These are phyloP conservation scores for Phrynocephalus vlangalii DNA, from an alignment of 2,797 vertebrate species.

Conservation along the genomic window DNA sequence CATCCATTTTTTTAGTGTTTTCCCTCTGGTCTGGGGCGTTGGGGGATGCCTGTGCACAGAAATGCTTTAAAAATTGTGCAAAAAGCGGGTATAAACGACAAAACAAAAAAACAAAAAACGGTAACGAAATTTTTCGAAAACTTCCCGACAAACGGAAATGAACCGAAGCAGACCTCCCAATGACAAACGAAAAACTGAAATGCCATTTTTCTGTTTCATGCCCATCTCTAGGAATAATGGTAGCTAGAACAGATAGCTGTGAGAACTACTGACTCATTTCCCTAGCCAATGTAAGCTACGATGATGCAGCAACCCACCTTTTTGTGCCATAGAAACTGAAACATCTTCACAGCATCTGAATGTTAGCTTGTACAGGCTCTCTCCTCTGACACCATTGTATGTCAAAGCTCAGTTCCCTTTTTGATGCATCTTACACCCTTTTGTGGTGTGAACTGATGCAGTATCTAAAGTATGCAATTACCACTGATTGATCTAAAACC, in stretches of 20 bases:
- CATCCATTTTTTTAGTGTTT: too few relatives aligned
- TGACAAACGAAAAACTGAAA: too few relatives aligned
- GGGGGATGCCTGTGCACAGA: too few relatives aligned
- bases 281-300: background rate
- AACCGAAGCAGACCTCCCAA: too few relatives aligned
- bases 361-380: background rate
- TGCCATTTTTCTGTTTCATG: too few relatives aligned
- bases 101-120: too few relatives aligned
- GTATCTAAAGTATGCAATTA: slow-evolving; percentile 33
- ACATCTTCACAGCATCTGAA: background rate
- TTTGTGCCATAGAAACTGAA: background rate
- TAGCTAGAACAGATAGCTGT: background rate
- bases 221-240: background rate
- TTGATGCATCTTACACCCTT: background rate
- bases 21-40: too few relatives aligned
- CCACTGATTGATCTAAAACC: slow-evolving; percentile 37
- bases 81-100: too few relatives aligned
- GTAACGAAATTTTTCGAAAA: too few relatives aligned
- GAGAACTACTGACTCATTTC: background rate
- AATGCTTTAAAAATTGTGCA: too few relatives aligned
- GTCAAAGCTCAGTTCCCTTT: slow-evolving; percentile 23
- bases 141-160: too few relatives aligned
- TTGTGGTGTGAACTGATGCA: slow-evolving; percentile 10
- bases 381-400: background rate
- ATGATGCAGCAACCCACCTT: background rate